A percentile compares a stretch with the other conserved stretches of the same genome.
Conservation (phyloP, 2,888 invertebrate species). For the Sarcophaga carnaria region DNA sequence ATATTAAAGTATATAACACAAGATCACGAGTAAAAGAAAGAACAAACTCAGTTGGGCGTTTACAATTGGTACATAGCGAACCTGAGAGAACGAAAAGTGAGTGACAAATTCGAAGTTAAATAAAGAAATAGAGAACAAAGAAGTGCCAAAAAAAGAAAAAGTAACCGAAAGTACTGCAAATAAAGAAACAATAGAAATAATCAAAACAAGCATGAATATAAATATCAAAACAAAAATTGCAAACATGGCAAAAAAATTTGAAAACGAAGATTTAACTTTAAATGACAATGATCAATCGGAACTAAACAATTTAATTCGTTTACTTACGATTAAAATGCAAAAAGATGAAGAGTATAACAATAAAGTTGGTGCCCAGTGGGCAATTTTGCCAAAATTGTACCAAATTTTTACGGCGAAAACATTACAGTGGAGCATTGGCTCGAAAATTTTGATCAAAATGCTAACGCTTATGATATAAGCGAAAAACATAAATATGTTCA, state of each 20-base stretch:
- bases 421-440: constrained; percentile 49
- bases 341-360: constrained; percentile 22
- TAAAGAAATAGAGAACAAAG: neutral
- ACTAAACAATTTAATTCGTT: constrained; percentile 8
- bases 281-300: constrained; percentile 11
- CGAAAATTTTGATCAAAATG: constrained; percentile 54
- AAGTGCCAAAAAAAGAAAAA: neutral
- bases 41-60: too few species aligned
- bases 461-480: constrained; percentile 49
- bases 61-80: too few species aligned
- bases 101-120: too few species aligned
- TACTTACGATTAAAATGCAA: constrained; percentile 2
- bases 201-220: neutral
- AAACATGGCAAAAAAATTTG: too few species aligned
- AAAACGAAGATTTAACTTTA: neutral
- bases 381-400: constrained; percentile 52
- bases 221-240: neutral
- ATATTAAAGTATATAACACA: too few species aligned
- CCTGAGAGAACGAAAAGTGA: too few species aligned
- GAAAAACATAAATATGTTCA: constrained; percentile 53
- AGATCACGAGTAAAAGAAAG: too few species aligned
- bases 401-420: constrained; percentile 49
- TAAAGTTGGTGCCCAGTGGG: neutral
- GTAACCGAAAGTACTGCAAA: neutral
- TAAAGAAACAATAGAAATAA: neutral